Base-by-base conservation (phyloP, 2,113 vertebrate genomes). In the Corvus hawaiiensis region DNA sequence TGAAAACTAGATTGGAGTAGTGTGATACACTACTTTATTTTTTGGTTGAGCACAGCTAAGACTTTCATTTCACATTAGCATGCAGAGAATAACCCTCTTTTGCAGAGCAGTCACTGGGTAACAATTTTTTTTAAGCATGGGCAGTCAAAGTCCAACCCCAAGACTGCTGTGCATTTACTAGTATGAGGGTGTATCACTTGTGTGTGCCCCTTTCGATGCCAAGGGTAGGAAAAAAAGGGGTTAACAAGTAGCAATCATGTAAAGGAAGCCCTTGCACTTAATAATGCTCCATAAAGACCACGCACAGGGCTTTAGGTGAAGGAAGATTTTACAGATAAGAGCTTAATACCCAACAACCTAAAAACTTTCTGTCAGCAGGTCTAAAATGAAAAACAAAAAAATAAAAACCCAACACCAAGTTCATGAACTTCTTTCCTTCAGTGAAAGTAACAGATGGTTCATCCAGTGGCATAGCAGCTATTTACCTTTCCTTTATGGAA, bases 11-110 rank as follows among this genome's bases (percentile, higher is more conserved):
- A 16, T 27, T 66, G 35, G 39, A 80, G 12, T 30, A 84, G 17
- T 26, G 69, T 85, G 64, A 41, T 18, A 8, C 18, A 62, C 43
- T 87, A 27, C 43, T 90, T 46, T 49, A 41, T 74, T 94, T 93
- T 88, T 52, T 90, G 80, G 20, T 54, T 69, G 64, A 37, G 55
- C 56, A 89, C 14, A 13, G 85, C 35, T 54, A 23, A 74, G 61
- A 56, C 46, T 93, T 90, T 56, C 46, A 44, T 94, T 94, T 90
- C 83, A 78, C 75, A 93, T 89, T 61, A 90, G 43, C 54, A n/a
- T 49, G 7, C 48, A 79, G 41, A 44, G 22, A 67, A 24, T 16
- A 52, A 16, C 22, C 37, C 72, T 64, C 35, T 49, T 5, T 43
- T 43, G 43, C 43, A 43, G 15, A 43, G 11, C 79, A 73, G 18